Evolutionary conservation across 1,140 invertebrate species (phyloP), one percentile per base, ranked within the genome.

Genomic region (Anastrepha ludens): DNA sequence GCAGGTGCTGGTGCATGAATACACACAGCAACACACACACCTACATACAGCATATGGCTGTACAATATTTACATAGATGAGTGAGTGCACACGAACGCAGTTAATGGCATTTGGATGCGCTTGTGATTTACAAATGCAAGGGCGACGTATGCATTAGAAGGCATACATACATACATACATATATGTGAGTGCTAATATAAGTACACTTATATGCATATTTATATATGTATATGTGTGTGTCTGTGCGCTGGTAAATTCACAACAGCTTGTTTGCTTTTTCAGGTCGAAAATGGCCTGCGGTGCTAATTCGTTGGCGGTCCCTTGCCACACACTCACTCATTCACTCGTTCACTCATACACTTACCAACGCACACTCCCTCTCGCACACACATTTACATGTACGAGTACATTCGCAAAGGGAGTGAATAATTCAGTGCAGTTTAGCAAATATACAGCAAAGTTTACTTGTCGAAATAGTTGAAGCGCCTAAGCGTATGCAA

Each of bases 181-280:
- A 58, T 13, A 13, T 58, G 13, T 58, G 55, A 7, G 13, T 17
- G 17, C 17, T 17, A 62, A 62, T 17, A n/a, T 62, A 58, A 8
- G 13, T 58, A n/a, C 60, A 62, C 13, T 58, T 58, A 2, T 13
- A 58, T 8, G 65, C 7, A 4, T 67, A n/a, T 74, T 15, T n/a
- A 74, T 44, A 41, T 44, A 7, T 44, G 7, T 39, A 67, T 67
- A 20, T 47, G 41, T 41, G 15, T 74, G 15, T 58, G 74, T 17
- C 13, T 4, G 6, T 81, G 44, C 44, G 5, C n/a, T 81, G 47
- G 47, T 29, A 81, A 55, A 58, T 58, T 81, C n/a, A 58, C 47
- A 81, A 81, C 74, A 81, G 74, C 50, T 81, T 81, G 74, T 81
- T 81, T 81, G 74, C 74, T 50, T 81, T 81, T 81, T 81, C 41